phyloP scores from a whole-genome alignment of 2,888 invertebrate genomes.

The Polietes domitor region DNA sequence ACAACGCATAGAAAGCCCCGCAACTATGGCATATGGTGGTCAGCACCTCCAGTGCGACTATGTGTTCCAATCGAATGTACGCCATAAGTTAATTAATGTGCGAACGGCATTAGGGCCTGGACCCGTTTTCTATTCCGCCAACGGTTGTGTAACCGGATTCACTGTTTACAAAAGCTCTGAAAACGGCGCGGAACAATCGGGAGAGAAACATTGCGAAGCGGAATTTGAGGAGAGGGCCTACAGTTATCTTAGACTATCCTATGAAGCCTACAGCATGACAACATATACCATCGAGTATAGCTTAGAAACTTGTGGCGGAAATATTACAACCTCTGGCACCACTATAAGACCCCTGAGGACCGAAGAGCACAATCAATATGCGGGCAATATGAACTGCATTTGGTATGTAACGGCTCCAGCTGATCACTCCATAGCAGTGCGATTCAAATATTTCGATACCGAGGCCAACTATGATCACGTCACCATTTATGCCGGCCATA shows the following conservation, averaged over 20 bases:
- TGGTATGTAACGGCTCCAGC: constrained; percentile 90
- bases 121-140: constrained; percentile 70
- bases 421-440: constrained; percentile 85
- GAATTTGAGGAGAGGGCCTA: constrained; percentile 76
- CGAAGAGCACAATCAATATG: constrained; percentile 77
- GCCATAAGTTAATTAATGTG: constrained; percentile 81
- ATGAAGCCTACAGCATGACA: not conserved
- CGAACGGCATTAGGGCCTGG: constrained; percentile 78
- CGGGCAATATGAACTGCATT: constrained; percentile 83
- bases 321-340: constrained; percentile 83
- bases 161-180: constrained; percentile 53
- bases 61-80: constrained; percentile 81
- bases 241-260: constrained; percentile 81
- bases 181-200: constrained; percentile 28
- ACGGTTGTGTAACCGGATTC: constrained; percentile 67
- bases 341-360: constrained; percentile 82
- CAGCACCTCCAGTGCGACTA: constrained; percentile 84
- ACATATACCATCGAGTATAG: constrained; percentile 81
- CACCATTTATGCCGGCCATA: constrained; percentile 83
- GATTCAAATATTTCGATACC: constrained; percentile 83
- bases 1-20: constrained; percentile 84
- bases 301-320: constrained; percentile 87
- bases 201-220: constrained; percentile 68
- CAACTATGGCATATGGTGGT: constrained; percentile 84
- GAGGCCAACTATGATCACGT: constrained; percentile 84